Evolutionary conservation across 2,888 invertebrate species (phyloP), one percentile per base, ranked within the genome.

Genomic region (Ophonus ardosiacus): DNA sequence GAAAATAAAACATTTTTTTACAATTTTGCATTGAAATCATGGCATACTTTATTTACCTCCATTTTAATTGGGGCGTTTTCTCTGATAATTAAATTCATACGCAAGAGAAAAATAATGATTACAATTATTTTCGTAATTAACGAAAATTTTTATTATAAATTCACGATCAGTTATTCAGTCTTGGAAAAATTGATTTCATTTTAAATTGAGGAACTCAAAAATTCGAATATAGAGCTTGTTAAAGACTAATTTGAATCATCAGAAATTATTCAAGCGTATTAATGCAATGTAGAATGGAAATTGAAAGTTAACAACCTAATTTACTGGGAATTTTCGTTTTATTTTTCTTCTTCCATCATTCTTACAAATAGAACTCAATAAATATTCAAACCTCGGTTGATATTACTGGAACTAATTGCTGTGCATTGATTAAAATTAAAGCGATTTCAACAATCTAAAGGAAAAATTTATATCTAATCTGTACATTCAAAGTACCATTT

Each of bases 161-260:
- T 61, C 43, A 10, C 15, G 18, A 61, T 61, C 17, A 61, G 7
- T 61, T 61, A 61, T 61, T 61, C 17, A n/a, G 0, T 56, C 17
- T 61, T 61, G 59, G 43, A 13, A 51, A 61, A 31, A 61, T 61
- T 15, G 4, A 61, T 61, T 61, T 18, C 59, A 61, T 18, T 61
- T 61, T 18, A 61, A 17, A 61, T 18, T 15, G 15, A 18, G 59
- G 5, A 61, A 61, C 59, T 61, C 59, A 61, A 61, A 61, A 59
- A 61, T 18, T 18, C 59, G 8, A 17, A 61, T 61, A 18, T 61
- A 61, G 6, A 61, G 59, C 59, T 61, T 61, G 59, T 61, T 61
- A 18, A 61, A 61, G 59, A 61, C 59, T 61, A 61, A 61, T 61
- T 61, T 61, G 15, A 61, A 61, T 17, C 59, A 61, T 61, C 59